A percentile compares a stretch with the other conserved stretches of the same genome.
Conservation (phyloP, 2,113 vertebrate genomes). For the Artemisiospiza belli region DNA sequence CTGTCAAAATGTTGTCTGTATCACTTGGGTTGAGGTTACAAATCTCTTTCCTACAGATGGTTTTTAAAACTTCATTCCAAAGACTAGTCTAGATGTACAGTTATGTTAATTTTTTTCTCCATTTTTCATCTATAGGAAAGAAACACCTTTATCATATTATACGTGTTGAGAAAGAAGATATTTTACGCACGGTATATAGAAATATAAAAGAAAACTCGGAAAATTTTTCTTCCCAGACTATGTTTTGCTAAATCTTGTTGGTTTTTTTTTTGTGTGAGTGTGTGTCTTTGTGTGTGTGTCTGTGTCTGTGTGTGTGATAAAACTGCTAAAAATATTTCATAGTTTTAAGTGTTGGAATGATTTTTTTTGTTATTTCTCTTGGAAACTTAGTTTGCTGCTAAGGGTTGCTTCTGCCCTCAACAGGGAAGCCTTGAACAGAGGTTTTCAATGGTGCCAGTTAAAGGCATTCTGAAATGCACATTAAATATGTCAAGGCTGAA, state of each 20-base stretch:
- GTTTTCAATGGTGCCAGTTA: background rate
- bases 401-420: background rate
- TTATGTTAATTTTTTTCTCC: background rate
- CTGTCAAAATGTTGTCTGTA: background rate
- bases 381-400: background rate
- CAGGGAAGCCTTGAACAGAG: background rate
- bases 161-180: background rate
- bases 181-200: background rate
- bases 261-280: background rate
- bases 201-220: background rate
- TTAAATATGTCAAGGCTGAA: background rate
- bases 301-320: background rate
- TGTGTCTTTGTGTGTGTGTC: background rate
- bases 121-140: background rate
- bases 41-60: background rate
- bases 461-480: background rate
- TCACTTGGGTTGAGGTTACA: background rate
- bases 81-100: background rate
- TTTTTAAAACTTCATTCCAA: background rate
- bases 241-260: background rate
- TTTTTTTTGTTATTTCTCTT: background rate
- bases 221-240: background rate
- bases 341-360: background rate
- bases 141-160: background rate
- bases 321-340: background rate